Evolutionary conservation across 2,888 invertebrate genomes (phyloP), one percentile per base, ranked within the genome.

Genomic region (Xanthorhoe spadicearia): DNA sequence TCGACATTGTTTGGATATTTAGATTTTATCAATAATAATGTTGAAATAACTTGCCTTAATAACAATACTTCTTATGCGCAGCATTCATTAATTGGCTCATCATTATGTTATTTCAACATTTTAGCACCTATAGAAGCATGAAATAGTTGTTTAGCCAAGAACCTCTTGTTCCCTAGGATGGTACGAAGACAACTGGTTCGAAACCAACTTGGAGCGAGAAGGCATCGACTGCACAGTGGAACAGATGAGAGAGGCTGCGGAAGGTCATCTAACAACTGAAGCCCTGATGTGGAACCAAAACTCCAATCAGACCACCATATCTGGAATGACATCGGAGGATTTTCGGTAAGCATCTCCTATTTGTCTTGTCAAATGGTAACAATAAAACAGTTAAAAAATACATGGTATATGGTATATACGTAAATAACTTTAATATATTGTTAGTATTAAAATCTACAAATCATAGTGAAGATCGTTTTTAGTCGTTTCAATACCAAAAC

Each of bases 151-250:
- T 46, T 48, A 13, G 2, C 13, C 17, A 15, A 15, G 15, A 13
- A 7, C 15, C 4, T 13, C 32, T 17, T 43, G 15, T 58, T 74
- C 54, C 51, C 1, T 79, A 97, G 97, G 98, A 66, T 99, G 99
- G 99, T 99, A 99, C 89, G 99, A 99, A 84, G 99, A 99, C 88
- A 98, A 99, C 84, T 99, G 99, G 99, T 99, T 98, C 87, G 97
- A 97, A 84, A 96, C 96, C 7, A 97, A 97, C 84, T 90, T 98
- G 72, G 96, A 97, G 75, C 95, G 96, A 65, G 98, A 98, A 85
- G 96, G 96, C 57, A 96, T 99, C 70, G 96, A 97, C 72, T 99
- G 99, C 85, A 98, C 98, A 0, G 95, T 95, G 66, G 97, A 98
- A 74, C 96, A 99, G 89, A 98, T 99, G 98, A 94, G 96, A 52